Conservation (phyloP, 1,140 invertebrate genomes). For the Augochlora pura region DNA sequence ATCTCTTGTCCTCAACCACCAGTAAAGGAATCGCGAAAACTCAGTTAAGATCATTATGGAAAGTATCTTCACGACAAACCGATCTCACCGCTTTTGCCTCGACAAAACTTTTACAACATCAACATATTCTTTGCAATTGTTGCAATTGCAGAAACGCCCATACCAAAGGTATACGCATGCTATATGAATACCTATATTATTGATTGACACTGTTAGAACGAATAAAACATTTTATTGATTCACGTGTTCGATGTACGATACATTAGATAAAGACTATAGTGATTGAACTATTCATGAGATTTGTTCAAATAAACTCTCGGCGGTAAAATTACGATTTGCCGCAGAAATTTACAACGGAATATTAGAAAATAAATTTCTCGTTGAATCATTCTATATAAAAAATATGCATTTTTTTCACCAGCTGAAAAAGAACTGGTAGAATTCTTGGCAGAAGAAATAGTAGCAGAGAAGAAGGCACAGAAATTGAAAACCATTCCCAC, state of each 20-base stretch:
- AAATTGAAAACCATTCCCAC: slow-evolving; percentile 87
- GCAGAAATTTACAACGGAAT: too few species aligned
- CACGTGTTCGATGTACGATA: too few species aligned
- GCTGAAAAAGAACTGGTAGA: slow-evolving; percentile 92
- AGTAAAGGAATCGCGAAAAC: slow-evolving; percentile 78
- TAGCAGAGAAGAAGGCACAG: slow-evolving; percentile 90
- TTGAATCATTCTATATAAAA: too few species aligned
- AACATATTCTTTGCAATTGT: slow-evolving; percentile 81
- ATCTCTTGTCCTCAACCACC: slow-evolving; percentile 77
- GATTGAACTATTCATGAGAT: too few species aligned
- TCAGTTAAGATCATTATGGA: slow-evolving; percentile 86
- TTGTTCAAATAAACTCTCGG: too few species aligned
- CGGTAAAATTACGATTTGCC: too few species aligned
- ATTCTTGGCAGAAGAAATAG: slow-evolving; percentile 93
- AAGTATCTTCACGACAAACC: slow-evolving; percentile 80
- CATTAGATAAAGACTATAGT: too few species aligned
- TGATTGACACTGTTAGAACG: too few species aligned
- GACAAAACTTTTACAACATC: slow-evolving; percentile 73
- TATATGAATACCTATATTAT: neutral
- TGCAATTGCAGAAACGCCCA: slow-evolving; percentile 83
- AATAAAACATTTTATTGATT: neutral
- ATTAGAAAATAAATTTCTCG: too few species aligned
- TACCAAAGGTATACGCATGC: slow-evolving; percentile 83
- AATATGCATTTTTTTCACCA: slow-evolving; percentile 78
- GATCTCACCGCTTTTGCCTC: slow-evolving; percentile 58